These are phyloP conservation scores for Anguilla megastoma DNA, from an alignment of 2,797 vertebrate species.

Conservation along the genomic window DNA sequence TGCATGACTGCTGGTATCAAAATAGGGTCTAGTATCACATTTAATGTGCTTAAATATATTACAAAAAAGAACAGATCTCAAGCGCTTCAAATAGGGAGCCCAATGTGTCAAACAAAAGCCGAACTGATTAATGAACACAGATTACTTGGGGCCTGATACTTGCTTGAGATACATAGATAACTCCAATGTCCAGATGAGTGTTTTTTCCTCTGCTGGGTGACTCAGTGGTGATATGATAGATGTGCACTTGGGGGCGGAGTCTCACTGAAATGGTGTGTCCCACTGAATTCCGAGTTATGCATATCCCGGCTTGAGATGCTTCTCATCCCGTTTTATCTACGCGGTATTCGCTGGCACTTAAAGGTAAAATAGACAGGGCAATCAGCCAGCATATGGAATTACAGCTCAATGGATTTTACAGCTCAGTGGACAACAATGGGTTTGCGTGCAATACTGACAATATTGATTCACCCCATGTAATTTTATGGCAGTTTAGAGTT, in stretches of 20 bases:
- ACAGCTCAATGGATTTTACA: conserved; percentile 1
- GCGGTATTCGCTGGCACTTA: not conserved
- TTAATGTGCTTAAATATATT: not conserved
- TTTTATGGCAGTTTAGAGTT: conserved; percentile 3
- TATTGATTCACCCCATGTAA: conserved; percentile 6
- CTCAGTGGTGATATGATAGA: not conserved
- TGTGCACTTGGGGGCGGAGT: not conserved
- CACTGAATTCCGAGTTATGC: not conserved
- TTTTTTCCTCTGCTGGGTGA: not conserved
- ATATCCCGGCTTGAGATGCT: not conserved
- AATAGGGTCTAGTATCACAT: not conserved
- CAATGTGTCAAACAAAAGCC: too few species aligned
- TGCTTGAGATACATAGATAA: too few species aligned
- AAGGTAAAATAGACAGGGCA: not conserved
- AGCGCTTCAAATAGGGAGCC: too few species aligned
- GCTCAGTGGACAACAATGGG: not conserved
- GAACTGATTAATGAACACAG: too few species aligned
- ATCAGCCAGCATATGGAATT: conserved; percentile 8
- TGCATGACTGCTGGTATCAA: not conserved
- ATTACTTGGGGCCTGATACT: not conserved
- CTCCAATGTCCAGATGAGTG: not conserved
- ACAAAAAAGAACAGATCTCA: too few species aligned
- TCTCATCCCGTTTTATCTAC: not conserved
- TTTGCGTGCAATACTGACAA: not conserved
- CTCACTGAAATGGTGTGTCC: not conserved